Evolutionary conservation across 2,888 invertebrate species (phyloP).

Genomic region (Andrena chrysosceles): DNA sequence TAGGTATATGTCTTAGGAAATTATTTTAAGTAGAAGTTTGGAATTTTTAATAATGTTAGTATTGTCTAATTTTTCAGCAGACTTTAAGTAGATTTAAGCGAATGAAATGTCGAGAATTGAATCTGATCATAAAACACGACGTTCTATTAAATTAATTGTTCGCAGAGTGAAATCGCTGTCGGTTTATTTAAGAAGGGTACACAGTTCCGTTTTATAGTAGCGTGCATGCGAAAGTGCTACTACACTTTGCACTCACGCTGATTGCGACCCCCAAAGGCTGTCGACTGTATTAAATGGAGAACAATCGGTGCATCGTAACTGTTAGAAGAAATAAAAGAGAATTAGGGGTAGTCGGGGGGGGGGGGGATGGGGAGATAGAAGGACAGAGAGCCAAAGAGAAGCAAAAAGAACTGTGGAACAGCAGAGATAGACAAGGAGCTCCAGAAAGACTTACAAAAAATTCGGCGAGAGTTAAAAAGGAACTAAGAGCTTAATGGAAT

Average conservation of each 20-base stretch:
- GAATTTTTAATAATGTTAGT: no score
- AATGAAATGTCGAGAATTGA: neutral
- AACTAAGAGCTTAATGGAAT: neutral
- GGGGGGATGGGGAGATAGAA: neutral
- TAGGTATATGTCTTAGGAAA: no score
- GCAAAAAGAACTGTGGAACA: neutral
- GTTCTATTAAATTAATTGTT: conserved; percentile 40
- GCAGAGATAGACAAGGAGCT: neutral
- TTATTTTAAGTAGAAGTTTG: no score
- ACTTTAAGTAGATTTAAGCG: neutral
- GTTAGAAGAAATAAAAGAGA: conserved; percentile 12
- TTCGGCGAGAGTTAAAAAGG: neutral
- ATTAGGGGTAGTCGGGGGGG: neutral
- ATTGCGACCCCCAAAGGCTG: conserved; percentile 80
- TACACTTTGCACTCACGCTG: conserved; percentile 79
- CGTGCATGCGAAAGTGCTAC: conserved; percentile 69
- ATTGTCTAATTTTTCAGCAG: neutral
- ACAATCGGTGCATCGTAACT: conserved; percentile 54
- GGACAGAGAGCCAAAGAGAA: neutral
- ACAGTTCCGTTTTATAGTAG: conserved; percentile 51
- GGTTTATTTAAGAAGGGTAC: conserved; percentile 27
- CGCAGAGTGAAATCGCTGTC: conserved; percentile 3
- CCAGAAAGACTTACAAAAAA: no score
- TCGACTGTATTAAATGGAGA: conserved; percentile 64
- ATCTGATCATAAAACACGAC: neutral